These are phyloP conservation scores for Eristalinus sepulchralis DNA, from an alignment of 2,888 invertebrate genomes.

Conservation along the genomic window DNA sequence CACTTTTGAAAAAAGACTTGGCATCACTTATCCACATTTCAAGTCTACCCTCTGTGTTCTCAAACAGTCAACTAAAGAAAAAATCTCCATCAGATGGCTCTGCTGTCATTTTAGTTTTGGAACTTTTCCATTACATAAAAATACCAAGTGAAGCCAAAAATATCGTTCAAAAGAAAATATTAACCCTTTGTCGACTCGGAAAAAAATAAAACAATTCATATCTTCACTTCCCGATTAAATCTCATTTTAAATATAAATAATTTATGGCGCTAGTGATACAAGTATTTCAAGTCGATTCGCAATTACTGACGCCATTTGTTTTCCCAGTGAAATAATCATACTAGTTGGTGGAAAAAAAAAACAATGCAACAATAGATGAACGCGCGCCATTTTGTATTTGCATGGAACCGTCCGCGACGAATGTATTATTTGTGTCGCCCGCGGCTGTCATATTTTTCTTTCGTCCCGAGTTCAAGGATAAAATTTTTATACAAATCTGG, in stretches of 20 bases:
- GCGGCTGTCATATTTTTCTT: conserved; percentile 51
- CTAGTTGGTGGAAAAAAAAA: conserved; percentile 30
- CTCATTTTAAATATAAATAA: neutral
- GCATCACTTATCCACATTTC: conserved; percentile 17
- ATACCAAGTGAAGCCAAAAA: conserved; percentile 64
- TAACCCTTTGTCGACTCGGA: conserved; percentile 57
- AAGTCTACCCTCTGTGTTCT: conserved; percentile 10
- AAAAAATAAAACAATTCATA: conserved; percentile 6
- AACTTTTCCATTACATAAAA: conserved; percentile 73
- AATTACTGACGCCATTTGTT: conserved; percentile 53
- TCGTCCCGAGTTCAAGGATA: conserved; percentile 46
- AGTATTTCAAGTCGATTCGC: neutral
- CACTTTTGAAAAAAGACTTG: neutral
- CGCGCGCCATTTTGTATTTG: conserved; percentile 71
- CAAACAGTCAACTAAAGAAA: neutral
- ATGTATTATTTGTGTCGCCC: conserved; percentile 54
- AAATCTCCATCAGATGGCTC: conserved; percentile 37
- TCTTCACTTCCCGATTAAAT: neutral
- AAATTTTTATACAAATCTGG: conserved; percentile 19
- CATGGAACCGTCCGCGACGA: conserved; percentile 59
- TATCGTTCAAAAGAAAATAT: conserved; percentile 43
- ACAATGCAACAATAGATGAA: conserved; percentile 69
- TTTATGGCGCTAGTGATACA: neutral
- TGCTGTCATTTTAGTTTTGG: conserved; percentile 47
- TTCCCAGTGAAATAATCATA: conserved; percentile 17